A percentile compares a stretch with the other conserved stretches of the same genome.
phyloP scores from a whole-genome alignment of 2,888 invertebrate species.

The Trissoscelio sp. region DNA sequence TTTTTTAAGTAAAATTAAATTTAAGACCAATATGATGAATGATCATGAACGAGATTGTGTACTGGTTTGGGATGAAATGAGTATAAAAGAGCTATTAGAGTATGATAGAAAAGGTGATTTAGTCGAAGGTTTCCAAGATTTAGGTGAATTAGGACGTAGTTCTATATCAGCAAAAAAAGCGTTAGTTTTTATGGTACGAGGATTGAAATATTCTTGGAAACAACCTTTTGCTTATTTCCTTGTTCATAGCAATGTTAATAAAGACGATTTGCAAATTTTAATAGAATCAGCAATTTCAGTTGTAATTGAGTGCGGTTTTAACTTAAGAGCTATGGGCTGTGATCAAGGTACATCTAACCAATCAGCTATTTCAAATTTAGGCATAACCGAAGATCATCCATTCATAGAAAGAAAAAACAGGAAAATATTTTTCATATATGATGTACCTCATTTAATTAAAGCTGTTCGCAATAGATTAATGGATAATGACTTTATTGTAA shows the following conservation, averaged over 20 bases:
- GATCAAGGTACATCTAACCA: constrained; percentile 70
- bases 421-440: constrained; percentile 67
- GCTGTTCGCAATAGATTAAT: constrained; percentile 30
- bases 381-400: constrained; percentile 43
- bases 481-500: constrained; percentile 16
- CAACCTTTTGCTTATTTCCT: constrained; percentile 71
- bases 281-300: background rate
- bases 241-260: constrained; percentile 10
- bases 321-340: constrained; percentile 69
- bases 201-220: constrained; percentile 70
- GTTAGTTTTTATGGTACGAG: no score
- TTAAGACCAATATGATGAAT: no score
- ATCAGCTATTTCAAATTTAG: constrained; percentile 62
- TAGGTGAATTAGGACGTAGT: no score
- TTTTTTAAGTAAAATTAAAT: no score
- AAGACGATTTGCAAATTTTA: background rate
- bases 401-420: background rate
- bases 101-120: no score
- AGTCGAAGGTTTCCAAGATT: no score
- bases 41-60: no score
- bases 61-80: no score
- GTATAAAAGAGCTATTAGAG: no score
- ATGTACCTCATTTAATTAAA: constrained; percentile 49
- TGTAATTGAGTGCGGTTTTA: constrained; percentile 50
- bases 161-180: no score